Evolutionary conservation across 23 tunicate genomes (phyloP).

Genomic region (Ascidia mentula): DNA sequence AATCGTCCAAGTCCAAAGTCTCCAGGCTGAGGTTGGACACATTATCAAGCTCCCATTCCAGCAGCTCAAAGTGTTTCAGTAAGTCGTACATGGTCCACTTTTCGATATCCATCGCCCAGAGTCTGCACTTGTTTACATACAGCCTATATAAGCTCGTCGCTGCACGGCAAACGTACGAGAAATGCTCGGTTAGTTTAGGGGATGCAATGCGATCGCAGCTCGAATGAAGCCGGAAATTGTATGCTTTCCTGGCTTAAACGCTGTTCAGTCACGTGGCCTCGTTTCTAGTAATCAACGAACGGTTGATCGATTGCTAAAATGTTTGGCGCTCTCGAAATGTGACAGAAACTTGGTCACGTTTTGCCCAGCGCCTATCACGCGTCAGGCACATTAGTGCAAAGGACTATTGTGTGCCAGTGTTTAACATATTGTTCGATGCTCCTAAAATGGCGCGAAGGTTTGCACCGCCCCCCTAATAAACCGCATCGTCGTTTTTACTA

Average conservation of each 20-base stretch:
- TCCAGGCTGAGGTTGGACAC: slow-evolving; percentile 50
- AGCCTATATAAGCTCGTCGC: not conserved
- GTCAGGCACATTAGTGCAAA: no score
- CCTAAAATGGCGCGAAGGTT: no score
- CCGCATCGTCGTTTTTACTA: no score
- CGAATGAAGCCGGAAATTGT: slow-evolving; percentile 18
- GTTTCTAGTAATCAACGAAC: not conserved
- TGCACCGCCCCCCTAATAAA: no score
- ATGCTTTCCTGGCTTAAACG: slow-evolving; percentile 30
- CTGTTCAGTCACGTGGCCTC: slow-evolving; percentile 19
- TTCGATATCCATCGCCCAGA: slow-evolving; percentile 20
- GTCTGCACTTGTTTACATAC: not conserved
- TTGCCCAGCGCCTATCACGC: no score
- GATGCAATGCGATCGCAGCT: not conserved
- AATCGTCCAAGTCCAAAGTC: slow-evolving; percentile 80
- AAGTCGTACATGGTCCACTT: slow-evolving; percentile 85
- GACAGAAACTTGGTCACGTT: not conserved
- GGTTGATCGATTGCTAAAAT: slow-evolving; percentile 1
- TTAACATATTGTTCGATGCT: no score
- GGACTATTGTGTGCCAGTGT: no score
- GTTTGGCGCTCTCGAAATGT: not conserved
- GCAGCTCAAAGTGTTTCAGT: slow-evolving; percentile 67
- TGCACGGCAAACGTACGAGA: not conserved
- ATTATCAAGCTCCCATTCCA: slow-evolving; percentile 83
- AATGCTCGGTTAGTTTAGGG: not conserved